Base-by-base conservation (phyloP, 1,140 invertebrate genomes). In the Brachionus rotundiformis region DNA sequence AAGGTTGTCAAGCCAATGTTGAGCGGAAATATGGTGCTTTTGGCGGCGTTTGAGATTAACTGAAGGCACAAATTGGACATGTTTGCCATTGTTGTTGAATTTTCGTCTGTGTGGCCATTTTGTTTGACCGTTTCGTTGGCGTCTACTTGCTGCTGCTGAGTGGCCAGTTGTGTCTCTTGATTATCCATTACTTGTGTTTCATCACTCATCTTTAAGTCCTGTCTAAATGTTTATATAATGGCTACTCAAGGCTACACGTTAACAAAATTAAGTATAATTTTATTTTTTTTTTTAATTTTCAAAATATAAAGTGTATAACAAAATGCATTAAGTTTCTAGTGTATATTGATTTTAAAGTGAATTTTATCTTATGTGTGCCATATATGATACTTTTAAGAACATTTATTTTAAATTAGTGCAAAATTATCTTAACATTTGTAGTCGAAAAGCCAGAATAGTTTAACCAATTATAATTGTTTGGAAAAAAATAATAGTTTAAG, bases 81-180 rank as follows among this genome's bases (percentile, higher is more conserved):
- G 47, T 7, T 54, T 5, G 47, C n/a, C 16, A 16, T 4, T 16
- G 47, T 25, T 19, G 16, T 16, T 8, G 47, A 54, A 54, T 54
- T 54, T 54, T 54, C 47, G 47, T 54, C 47, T 54, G 47, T 54
- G 47, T 54, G 47, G 47, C 47, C 47, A 54, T 54, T 54, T 54
- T 54, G 47, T n/a, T 54, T 54, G 1, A 1, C 19, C 7, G 7
- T 19, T 2, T 54, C 47, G 23, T 54, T 54, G 47, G 1, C 19
- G n/a, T 54, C 47, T 19, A 54, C 23, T 54, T 16, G 16, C 47
- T 23, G 47, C 23, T 16, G 16, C 47, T 23, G 47, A 5, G 47
- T 54, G 19, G 47, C 47, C 23, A 54, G n/a, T 19, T 54, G 47
- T 23, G 47, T 54, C 7, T 23, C n/a, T 54, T 54, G 19, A 25